Evolutionary conservation across 2,113 vertebrate species (phyloP).

Genomic region (Protobothrops mucrosquamatus): DNA sequence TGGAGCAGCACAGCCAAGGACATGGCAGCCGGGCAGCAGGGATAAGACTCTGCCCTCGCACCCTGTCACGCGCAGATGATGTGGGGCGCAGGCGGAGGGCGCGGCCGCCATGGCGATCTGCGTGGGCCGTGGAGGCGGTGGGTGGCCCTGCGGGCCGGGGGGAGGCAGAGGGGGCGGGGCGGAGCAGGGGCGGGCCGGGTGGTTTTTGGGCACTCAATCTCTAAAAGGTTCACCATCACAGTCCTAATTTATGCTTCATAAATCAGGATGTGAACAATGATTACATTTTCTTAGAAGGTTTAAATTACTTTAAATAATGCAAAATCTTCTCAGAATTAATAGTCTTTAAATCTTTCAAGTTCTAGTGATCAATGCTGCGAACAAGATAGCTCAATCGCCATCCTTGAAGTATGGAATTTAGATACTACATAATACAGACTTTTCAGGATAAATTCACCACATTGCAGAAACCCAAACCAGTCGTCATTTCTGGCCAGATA

Average conservation of each 20-base stretch:
- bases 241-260: neutral
- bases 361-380: neutral
- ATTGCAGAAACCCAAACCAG: neutral
- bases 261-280: neutral
- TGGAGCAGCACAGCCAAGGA: no score
- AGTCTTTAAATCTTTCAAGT: neutral
- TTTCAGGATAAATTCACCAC: neutral
- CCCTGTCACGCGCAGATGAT: no score
- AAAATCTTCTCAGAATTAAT: neutral
- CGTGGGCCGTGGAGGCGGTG: no score
- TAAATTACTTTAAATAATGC: neutral
- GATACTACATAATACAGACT: neutral
- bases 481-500: neutral
- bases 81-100: no score
- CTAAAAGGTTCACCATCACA: no score
- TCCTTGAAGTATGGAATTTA: neutral
- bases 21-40: no score
- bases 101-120: no score
- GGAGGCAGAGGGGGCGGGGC: no score
- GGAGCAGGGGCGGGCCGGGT: no score
- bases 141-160: no score
- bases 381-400: neutral
- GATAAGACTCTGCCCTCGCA: no score
- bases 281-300: neutral
- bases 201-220: no score